phyloP scores from a whole-genome alignment of 2,888 invertebrate species.

The Neoitamus cyanurus region DNA sequence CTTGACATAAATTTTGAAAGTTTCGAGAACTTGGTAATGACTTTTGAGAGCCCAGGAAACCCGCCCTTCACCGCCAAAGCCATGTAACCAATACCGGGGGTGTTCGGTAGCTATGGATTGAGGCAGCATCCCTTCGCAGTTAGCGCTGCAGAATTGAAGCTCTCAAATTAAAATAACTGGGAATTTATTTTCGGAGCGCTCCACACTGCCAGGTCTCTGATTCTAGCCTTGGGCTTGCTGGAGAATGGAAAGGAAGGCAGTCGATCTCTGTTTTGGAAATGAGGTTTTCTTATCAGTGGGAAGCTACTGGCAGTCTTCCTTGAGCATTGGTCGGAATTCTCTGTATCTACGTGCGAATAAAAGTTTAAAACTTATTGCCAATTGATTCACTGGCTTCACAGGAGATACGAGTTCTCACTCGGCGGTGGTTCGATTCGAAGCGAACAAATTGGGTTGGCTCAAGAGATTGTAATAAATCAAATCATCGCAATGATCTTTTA shows the following conservation, averaged over 20 bases:
- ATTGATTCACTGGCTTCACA: neutral
- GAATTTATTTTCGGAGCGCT: neutral
- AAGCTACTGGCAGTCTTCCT: neutral
- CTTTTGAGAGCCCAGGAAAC: neutral
- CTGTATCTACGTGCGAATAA: neutral
- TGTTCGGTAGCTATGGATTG: neutral
- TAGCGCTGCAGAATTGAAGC: neutral
- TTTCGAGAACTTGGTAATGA: neutral
- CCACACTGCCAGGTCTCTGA: neutral
- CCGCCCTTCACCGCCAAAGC: neutral
- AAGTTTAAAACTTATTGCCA: neutral
- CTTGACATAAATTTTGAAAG: slow-evolving; percentile 8
- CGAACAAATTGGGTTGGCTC: too few species aligned
- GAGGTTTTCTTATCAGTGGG: neutral
- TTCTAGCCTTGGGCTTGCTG: neutral
- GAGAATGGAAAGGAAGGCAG: neutral
- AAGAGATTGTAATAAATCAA: too few species aligned
- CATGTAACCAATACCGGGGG: neutral
- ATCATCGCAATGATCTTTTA: too few species aligned
- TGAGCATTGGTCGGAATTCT: neutral
- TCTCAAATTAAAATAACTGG: neutral
- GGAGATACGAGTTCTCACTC: neutral
- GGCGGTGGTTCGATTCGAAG: neutral
- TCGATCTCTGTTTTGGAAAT: neutral
- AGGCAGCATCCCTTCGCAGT: neutral